Base-by-base conservation (phyloP, 2,113 vertebrate genomes). In the Anolis carolinensis region DNA sequence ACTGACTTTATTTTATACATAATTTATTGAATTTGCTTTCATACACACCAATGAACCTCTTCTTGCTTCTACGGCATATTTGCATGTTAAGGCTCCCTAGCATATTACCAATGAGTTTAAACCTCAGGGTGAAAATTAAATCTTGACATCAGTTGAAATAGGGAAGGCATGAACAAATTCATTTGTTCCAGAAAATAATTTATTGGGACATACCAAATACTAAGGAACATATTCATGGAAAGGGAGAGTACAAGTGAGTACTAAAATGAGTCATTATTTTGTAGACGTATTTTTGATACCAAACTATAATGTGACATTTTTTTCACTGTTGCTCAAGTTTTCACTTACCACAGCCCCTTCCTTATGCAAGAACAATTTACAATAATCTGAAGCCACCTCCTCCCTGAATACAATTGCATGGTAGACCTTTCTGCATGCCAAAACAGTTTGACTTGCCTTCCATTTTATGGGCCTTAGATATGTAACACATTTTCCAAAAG, bases 1-100 rank as follows among this genome's bases (percentile, higher is more conserved):
- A 80, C 75, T 83, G 90, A 87, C 86, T 88, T 7, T 55, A 85
- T n/a, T 79, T 39, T 82, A 11, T 68, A 82, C 65, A 81, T 82
- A 88, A 83, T 83, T 79, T 80, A 68, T 73, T 88, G 71, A 80
- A 36, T 87, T 87, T 65, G 48, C 44, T 18, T n/a, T 76, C 18
- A 68, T 32, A 70, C 21, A n/a, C 20, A 79, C 50, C 11, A 21
- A 9, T 9, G 32, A 8, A 32, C n/a, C 16, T 86, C 75, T 32
- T 77, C 70, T 30, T 86, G 73, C 52, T 59, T 39, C 81, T 83
- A 18, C 20, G 30, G n/a, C 7, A 1, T 73, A 59, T 55, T 9
- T 32, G 9, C n/a, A 20, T 55, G n/a, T 71, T 71, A 72, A 52
- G 10, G n/a, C 21, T 71, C 18, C 11, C 14, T 30, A 20, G 2